Base-by-base conservation (phyloP, 2,797 vertebrate genomes). In the Dryobates pubescens region DNA sequence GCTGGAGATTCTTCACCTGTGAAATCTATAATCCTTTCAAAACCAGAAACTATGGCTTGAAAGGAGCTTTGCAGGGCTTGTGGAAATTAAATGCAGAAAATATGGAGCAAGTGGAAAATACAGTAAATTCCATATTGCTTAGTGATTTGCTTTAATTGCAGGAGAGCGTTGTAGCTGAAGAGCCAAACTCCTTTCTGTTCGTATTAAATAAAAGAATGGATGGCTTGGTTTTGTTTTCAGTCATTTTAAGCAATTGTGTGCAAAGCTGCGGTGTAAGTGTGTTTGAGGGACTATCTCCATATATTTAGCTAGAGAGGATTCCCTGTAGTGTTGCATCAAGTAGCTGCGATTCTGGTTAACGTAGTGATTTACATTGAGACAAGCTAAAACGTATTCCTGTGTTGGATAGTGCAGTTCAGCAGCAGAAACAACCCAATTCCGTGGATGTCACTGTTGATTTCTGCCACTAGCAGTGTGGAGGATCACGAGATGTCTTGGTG, bases 11-110 rank as follows among this genome's bases (percentile, higher is more conserved):
- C 84, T 18, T 93, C 90, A 93, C 53, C 69, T 76, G 24, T 75
- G 75, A 87, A 89, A 89, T 92, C 36, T 73, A 26, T 69, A 63
- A 82, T 61, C 76, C 79, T 75, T 94, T 73, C 83, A 87, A 83
- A 67, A 30, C 49, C 70, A 86, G 72, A 26, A 51, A 54, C 29
- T 8, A 7, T 0, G 0, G 6, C 75, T 94, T 80, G 81, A 54
- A 82, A 87, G 68, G 43, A 80, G 47, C 51, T 86, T 65, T 49
- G 47, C 80, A 69, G 8, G 22, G 9, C 24, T 87, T 17, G 4
- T 20, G 38, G 41, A 90, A 92, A 85, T 59, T 61, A 90, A 89
- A 83, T 56, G 17, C 56, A 90, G 62, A 54, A 87, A 78, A 53
- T 38, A 61, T 2, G 38, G 70, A 83, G 41, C 3, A 1, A 91